Evolutionary conservation across 2,888 invertebrate species (phyloP).

Genomic region (Brachylomia viminalis): DNA sequence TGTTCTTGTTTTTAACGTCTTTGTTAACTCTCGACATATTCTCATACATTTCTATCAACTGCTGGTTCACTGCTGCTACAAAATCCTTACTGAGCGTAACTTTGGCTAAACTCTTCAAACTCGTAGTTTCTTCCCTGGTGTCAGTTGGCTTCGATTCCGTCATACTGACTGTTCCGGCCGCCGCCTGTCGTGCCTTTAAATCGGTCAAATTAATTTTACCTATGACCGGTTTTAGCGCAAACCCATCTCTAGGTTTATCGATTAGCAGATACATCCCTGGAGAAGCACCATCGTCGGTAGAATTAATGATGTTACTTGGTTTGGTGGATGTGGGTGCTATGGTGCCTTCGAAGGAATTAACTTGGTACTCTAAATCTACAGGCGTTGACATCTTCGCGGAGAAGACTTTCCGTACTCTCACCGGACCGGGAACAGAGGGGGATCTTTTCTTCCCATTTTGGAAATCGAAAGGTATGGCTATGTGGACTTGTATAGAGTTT

Average conservation of each 20-base stretch:
- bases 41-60: slow-evolving; percentile 73
- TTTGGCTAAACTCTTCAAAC: slow-evolving; percentile 63
- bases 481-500: slow-evolving; percentile 82
- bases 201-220: slow-evolving; percentile 52
- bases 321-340: slow-evolving; percentile 18
- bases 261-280: slow-evolving; percentile 80
- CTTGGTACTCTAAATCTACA: slow-evolving; percentile 83
- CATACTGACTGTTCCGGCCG: slow-evolving; percentile 29
- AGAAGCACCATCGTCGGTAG: slow-evolving; percentile 56
- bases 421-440: slow-evolving; percentile 53
- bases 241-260: slow-evolving; percentile 71
- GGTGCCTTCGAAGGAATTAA: slow-evolving; percentile 74
- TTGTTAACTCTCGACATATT: slow-evolving; percentile 59
- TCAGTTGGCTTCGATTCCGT: slow-evolving; percentile 31
- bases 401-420: slow-evolving; percentile 78
- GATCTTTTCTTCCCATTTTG: slow-evolving; percentile 73
- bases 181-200: slow-evolving; percentile 47
- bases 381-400: slow-evolving; percentile 81
- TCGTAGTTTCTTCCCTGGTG: slow-evolving; percentile 61
- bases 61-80: slow-evolving; percentile 76
- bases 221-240: slow-evolving; percentile 74
- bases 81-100: slow-evolving; percentile 77
- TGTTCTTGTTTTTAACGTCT: slow-evolving; percentile 33
- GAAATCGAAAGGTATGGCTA: slow-evolving; percentile 76
- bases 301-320: not conserved